A percentile compares a stretch with the other conserved stretches of the same genome.
Evolutionary conservation across 2,797 vertebrate species (phyloP).

Genomic region (Falco concolor): DNA sequence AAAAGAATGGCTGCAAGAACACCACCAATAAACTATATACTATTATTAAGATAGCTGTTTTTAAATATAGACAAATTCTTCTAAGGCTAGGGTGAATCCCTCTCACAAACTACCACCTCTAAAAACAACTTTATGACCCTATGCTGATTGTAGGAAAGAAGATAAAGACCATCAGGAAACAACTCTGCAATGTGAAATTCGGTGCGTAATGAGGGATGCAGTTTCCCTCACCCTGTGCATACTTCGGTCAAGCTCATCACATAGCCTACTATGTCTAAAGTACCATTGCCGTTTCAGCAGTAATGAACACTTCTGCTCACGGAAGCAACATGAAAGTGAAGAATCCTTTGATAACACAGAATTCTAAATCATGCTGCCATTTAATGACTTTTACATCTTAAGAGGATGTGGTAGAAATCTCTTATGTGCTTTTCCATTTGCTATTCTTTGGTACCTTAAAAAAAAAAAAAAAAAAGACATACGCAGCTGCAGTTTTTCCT

Average conservation of each 20-base stretch:
- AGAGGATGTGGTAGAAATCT: background rate
- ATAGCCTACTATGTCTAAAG: background rate
- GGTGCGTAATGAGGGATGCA: background rate
- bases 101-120: background rate
- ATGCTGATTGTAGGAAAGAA: background rate
- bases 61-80: background rate
- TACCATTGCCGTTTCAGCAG: background rate
- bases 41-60: background rate
- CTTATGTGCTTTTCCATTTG: background rate
- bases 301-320: background rate
- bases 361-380: background rate
- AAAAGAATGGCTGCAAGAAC: background rate
- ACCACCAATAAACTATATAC: background rate
- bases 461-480: background rate
- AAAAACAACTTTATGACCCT: background rate
- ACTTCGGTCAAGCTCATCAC: background rate
- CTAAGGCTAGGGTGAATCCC: background rate
- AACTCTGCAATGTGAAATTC: background rate
- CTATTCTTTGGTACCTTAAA: background rate
- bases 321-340: background rate
- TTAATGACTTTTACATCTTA: background rate
- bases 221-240: background rate
- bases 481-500: background rate
- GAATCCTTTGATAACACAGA: background rate
- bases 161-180: background rate